phyloP scores from a whole-genome alignment of 2,888 invertebrate genomes.

The Cremastinae sp. region DNA sequence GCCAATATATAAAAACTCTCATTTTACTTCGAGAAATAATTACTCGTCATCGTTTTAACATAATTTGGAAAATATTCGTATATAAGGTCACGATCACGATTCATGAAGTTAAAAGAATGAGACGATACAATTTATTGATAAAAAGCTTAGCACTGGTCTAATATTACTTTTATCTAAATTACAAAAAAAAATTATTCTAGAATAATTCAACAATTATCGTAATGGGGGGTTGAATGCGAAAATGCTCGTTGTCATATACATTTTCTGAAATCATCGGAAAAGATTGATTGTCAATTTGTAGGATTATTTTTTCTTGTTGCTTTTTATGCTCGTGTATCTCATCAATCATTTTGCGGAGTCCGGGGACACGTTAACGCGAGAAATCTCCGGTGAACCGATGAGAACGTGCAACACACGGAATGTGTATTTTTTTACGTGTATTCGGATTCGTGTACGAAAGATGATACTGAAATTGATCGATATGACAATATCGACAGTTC shows the following conservation, averaged over 20 bases:
- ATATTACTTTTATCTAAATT: too few species aligned
- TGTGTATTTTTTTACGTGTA: constrained; percentile 32
- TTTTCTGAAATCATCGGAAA: neutral
- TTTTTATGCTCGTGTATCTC: constrained; percentile 17
- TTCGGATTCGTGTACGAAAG: constrained; percentile 27
- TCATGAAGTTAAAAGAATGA: too few species aligned
- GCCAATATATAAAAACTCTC: neutral
- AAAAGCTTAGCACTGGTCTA: too few species aligned
- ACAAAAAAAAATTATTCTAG: too few species aligned
- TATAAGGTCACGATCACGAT: too few species aligned
- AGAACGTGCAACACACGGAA: constrained; percentile 43
- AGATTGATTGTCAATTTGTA: constrained; percentile 13
- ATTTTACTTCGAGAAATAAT: neutral
- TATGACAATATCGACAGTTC: constrained; percentile 48
- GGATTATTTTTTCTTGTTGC: constrained; percentile 16
- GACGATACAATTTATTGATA: too few species aligned
- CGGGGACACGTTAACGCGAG: constrained; percentile 38
- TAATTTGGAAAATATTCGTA: too few species aligned
- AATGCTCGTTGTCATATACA: neutral
- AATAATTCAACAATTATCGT: neutral
- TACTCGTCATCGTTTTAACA: neutral
- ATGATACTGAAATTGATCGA: constrained; percentile 56
- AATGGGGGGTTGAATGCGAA: too few species aligned
- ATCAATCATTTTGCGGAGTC: constrained; percentile 41
- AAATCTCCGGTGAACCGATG: constrained; percentile 19